Base-by-base conservation (phyloP, 2,113 vertebrate genomes). In the Forbesichthys papilliferus region DNA sequence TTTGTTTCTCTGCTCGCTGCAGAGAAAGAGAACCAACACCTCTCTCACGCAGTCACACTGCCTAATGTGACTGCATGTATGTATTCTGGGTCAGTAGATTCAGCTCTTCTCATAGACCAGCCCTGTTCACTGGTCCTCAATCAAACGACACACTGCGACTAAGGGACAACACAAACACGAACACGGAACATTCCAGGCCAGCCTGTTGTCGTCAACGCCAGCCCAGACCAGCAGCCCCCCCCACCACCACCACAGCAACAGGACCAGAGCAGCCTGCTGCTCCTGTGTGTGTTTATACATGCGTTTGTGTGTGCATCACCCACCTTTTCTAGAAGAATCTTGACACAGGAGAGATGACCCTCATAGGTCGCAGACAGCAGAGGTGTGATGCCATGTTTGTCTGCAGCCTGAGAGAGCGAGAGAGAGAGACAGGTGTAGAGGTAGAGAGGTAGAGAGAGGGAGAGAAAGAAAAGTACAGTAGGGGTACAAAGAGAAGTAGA, bases 271-370 rank as follows among this genome's bases (percentile, higher is more conserved):
- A 49, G 9, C 60, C 16, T 54, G 46, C 67, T 27, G 59, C 20
- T 20, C 20, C 1, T 47, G 11, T 54, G 64, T 14, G 11, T 62
- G 36, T 34, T n/a, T 60, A 16, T 5, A 3, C 48, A 34, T 46
- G 51, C 5, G 51, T 47, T 18, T n/a, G 56, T 11, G 3, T 53
- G 47, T 9, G 34, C 4, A 48, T 13, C 33, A 81, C 93, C 90
- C 84, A 99, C 98, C 96, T 96, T 95, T 84, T 95, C 96, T 82
- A 99, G 91, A 89, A 99, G 95, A 84, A 98, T 85, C 92, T 94
- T 95, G 86, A 97, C 98, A 79, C 96, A 97, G 80, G 87, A 78
- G 60, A 92, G 9, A 66, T 99, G 96, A 80, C 92, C 93, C 90
- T 99, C 98, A 4, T 90, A 95, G 88, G 92, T 94, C 69, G 98